Conservation (phyloP, 2,888 invertebrate genomes). For the Bimastos eiseni region DNA sequence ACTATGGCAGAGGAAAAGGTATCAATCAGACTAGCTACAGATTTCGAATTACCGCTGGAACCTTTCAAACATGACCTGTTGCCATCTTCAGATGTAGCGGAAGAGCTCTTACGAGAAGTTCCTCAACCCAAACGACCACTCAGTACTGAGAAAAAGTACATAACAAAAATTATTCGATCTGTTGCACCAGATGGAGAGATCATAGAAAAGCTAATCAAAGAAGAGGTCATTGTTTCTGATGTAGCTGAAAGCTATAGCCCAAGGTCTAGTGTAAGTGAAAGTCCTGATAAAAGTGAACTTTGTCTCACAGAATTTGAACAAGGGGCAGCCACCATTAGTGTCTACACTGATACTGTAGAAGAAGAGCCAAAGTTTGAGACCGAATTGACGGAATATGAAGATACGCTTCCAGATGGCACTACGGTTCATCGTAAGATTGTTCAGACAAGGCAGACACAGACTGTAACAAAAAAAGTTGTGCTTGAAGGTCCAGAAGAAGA, state of each 20-base stretch:
- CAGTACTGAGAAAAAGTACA: no score
- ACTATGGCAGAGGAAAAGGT: no score
- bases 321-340: conserved; percentile 32
- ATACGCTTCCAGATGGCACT: conserved; percentile 45
- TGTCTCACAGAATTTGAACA: conserved; percentile 35
- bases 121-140: no score
- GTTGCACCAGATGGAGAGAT: conserved; percentile 44
- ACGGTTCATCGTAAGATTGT: conserved; percentile 49
- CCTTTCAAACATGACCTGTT: no score
- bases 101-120: background rate
- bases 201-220: conserved; percentile 43
- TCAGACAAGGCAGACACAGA: conserved; percentile 49
- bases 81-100: background rate
- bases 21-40: no score
- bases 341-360: conserved; percentile 44
- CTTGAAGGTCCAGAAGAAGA: conserved; percentile 45
- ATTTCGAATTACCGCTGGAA: no score
- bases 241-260: conserved; percentile 41
- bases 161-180: conserved; percentile 32
- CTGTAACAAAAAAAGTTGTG: conserved; percentile 45
- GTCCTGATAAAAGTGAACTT: conserved; percentile 33
- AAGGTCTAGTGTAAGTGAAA: conserved; percentile 41
- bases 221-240: conserved; percentile 37
- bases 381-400: conserved; percentile 45
- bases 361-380: conserved; percentile 45